These are phyloP conservation scores for Allobates femoralis DNA, from an alignment of 2,797 vertebrate species.

Conservation along the genomic window DNA sequence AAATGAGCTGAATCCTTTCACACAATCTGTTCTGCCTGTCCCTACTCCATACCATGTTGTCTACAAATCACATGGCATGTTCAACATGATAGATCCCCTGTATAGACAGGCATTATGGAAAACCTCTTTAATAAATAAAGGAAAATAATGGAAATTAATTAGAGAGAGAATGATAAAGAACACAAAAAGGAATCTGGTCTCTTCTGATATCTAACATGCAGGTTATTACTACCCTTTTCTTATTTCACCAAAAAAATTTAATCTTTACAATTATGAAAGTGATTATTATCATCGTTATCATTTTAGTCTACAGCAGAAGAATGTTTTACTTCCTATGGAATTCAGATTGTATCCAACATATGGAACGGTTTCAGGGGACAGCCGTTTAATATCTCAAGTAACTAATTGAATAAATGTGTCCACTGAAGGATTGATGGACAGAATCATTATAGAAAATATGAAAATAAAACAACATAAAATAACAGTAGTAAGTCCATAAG, in stretches of 20 bases:
- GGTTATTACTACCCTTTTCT: neutral
- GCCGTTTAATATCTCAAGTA: conserved; percentile 46
- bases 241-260: neutral
- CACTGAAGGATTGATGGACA: conserved; percentile 17
- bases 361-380: conserved; percentile 29
- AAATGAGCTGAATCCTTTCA: neutral
- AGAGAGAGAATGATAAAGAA: neutral
- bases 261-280: neutral
- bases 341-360: conserved; percentile 30
- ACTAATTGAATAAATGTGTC: conserved; percentile 48
- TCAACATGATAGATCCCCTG: neutral
- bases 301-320: neutral
- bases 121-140: too few species aligned
- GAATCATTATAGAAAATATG: neutral
- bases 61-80: neutral
- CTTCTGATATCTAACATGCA: neutral
- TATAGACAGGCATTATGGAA: too few species aligned
- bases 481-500: neutral
- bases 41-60: neutral
- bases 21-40: neutral
- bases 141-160: too few species aligned
- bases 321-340: conserved; percentile 30
- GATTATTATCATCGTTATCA: neutral
- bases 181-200: neutral
- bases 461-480: neutral